Percentiles rank a stretch among this genome's conserved stretches.
Evolutionary conservation across 2,113 vertebrate species (phyloP).

Genomic region (Ornithorhynchus anatinus): DNA sequence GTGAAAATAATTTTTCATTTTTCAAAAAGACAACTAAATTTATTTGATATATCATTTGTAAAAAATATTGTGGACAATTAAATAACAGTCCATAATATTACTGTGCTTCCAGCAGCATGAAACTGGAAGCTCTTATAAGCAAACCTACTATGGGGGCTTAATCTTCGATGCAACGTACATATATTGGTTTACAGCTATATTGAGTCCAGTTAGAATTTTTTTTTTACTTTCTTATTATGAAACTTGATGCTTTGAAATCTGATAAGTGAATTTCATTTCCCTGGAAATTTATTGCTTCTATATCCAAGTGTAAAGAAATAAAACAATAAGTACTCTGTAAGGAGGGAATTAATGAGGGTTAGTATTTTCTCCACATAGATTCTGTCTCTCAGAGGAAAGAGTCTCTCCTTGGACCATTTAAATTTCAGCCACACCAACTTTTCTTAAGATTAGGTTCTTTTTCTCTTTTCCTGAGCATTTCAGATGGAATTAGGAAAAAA

Average conservation of each 20-base stretch:
- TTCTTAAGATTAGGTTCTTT: conserved; percentile 25
- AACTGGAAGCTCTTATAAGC: conserved; percentile 31
- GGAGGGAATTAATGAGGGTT: conserved; percentile 63
- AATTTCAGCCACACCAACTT: conserved; percentile 22
- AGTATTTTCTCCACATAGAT: conserved; percentile 60
- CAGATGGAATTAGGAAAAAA: background rate
- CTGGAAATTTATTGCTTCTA: conserved; percentile 80
- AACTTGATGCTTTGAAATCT: conserved; percentile 78
- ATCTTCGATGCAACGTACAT: conserved; percentile 60
- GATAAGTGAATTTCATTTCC: conserved; percentile 82
- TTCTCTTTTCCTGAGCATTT: conserved; percentile 3
- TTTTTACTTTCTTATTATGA: conserved; percentile 71
- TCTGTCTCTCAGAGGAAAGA: conserved; percentile 20
- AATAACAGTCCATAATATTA: conserved; percentile 46
- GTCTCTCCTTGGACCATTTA: conserved; percentile 28
- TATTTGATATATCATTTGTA: conserved; percentile 48
- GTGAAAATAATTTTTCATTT: conserved; percentile 20
- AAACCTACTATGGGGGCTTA: conserved; percentile 42
- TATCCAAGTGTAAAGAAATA: conserved; percentile 73
- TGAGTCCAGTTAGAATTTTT: conserved; percentile 63
- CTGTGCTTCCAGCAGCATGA: conserved; percentile 47
- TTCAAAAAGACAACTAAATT: conserved; percentile 45
- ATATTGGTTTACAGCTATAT: conserved; percentile 72
- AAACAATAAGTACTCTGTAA: conserved; percentile 71
- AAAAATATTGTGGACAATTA: conserved; percentile 48